Evolutionary conservation across 2,113 vertebrate species (phyloP), one percentile per base, ranked within the genome.

Genomic region (Suricata suricatta): DNA sequence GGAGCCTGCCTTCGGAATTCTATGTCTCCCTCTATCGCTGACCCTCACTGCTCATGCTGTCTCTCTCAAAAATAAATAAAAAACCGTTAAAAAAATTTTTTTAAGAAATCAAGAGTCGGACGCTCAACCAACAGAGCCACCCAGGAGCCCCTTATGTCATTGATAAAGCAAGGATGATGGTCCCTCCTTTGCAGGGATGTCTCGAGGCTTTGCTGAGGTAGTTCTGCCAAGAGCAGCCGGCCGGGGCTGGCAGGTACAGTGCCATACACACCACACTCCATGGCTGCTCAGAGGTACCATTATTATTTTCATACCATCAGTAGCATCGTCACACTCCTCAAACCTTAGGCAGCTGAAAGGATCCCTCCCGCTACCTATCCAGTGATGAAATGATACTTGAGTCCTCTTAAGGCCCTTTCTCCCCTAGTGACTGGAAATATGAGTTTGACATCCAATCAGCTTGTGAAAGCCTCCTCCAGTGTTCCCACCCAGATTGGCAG

Each of bases 211-310:
- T 33, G 19, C 35, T 38, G 66, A 93, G 50, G 33, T 13, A 60
- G 74, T 19, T 68, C 31, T 11, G 38, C 12, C 27, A 21, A 60
- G n/a, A 69, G 35, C 47, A 12, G 38, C 14, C 23, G 89, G 47
- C 89, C 33, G 21, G n/a, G 29, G 29, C 71, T 74, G 47, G 47
- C 12, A 23, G 69, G 52, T 77, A 54, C 84, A 77, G 64, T 0
- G 0, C 31, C 47, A 33, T 21, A 10, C 52, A 44, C 0, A 0
- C 74, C 23, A 2, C 0, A 14, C 80, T 41, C 14, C 1, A 33
- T 52, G 66, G 13, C 90, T 29, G 57, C 86, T 88, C 87, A 64
- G 38, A 88, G 60, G 41, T 7, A 23, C 54, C 21, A 14, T 2
- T 38, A 21, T 14, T 21, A 23, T 74, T 66, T 90, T 80, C 90